phyloP scores from a whole-genome alignment of 2,797 vertebrate species.

The Takifugu rubripes region DNA sequence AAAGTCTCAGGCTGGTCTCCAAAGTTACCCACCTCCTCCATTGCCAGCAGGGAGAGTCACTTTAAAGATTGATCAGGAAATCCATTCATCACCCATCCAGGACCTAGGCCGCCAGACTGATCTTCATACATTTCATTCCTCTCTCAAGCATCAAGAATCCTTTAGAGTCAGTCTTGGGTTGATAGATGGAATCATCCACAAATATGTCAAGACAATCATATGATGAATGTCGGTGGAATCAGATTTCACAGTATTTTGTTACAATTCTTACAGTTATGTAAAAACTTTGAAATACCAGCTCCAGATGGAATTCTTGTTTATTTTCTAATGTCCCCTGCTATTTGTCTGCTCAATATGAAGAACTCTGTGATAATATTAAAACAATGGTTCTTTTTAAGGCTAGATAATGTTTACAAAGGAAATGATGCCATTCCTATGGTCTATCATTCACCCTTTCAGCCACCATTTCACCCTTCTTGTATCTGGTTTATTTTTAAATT shows the following conservation, averaged over 20 bases:
- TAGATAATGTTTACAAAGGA: too few species aligned
- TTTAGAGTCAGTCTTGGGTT: conserved; percentile 83
- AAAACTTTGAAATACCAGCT: too few species aligned
- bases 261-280: too few species aligned
- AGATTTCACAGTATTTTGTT: neutral
- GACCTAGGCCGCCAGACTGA: conserved; percentile 16
- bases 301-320: too few species aligned
- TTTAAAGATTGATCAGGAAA: conserved; percentile 5
- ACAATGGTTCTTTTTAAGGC: too few species aligned
- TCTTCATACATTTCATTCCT: conserved; percentile 14
- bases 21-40: conserved; percentile 4
- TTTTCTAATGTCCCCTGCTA: too few species aligned
- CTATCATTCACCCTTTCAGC: too few species aligned
- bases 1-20: conserved; percentile 18
- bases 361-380: too few species aligned
- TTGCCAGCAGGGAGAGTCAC: conserved; percentile 63
- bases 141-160: conserved; percentile 69
- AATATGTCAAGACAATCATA: conserved; percentile 78
- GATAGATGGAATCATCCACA: conserved; percentile 85
- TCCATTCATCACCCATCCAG: conserved; percentile 7
- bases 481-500: too few species aligned
- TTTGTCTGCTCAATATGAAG: too few species aligned
- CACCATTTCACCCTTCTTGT: too few species aligned
- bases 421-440: too few species aligned
- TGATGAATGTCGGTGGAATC: conserved; percentile 4